phyloP scores from a whole-genome alignment of 2,888 invertebrate species.

The Harpalus rufipes region DNA sequence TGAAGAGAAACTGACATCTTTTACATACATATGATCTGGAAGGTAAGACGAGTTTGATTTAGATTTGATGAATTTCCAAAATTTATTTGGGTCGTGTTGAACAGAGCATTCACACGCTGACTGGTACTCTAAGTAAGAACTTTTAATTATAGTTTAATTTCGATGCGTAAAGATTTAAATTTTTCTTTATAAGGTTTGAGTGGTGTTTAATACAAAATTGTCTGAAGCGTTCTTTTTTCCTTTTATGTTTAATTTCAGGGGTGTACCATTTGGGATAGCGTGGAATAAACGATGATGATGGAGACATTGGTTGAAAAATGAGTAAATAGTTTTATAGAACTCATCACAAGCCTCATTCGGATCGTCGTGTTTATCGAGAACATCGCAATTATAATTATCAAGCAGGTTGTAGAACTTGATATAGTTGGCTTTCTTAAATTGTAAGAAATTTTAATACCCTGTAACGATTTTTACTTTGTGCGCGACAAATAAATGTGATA shows the following conservation, averaged over 20 bases:
- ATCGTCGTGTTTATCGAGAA: background rate
- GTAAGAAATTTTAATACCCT: background rate
- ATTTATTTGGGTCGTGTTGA: too few species aligned
- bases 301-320: background rate
- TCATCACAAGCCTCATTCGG: background rate
- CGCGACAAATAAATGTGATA: background rate
- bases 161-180: too few species aligned
- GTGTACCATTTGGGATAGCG: background rate
- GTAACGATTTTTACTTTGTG: background rate
- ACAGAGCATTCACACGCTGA: too few species aligned
- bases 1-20: too few species aligned
- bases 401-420: background rate
- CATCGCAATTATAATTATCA: background rate
- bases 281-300: background rate
- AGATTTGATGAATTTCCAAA: too few species aligned
- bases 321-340: background rate
- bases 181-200: too few species aligned
- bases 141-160: too few species aligned
- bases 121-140: too few species aligned
- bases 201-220: slow-evolving; percentile 38
- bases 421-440: slow-evolving; percentile 6
- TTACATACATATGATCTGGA: too few species aligned
- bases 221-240: background rate
- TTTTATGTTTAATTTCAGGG: background rate
- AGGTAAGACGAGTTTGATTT: too few species aligned